A percentile compares a stretch with the other conserved stretches of the same genome.
Evolutionary conservation across 2,888 invertebrate species (phyloP).

Genomic region (Heliconius cydno): DNA sequence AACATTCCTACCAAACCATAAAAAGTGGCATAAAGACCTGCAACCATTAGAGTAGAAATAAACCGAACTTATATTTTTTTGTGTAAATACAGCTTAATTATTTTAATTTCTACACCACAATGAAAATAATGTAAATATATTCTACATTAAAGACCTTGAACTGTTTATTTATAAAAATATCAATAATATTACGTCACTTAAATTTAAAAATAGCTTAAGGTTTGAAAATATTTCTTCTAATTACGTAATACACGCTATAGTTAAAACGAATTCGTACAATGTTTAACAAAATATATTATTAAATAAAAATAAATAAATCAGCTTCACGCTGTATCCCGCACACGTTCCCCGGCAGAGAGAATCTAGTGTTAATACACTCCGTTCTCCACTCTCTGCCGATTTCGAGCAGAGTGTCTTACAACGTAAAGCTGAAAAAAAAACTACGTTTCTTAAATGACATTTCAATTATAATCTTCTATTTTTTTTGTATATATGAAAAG

Average conservation of each 20-base stretch:
- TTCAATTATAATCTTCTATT: too few relatives aligned
- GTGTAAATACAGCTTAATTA: not conserved
- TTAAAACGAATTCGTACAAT: not conserved
- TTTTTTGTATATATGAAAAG: not conserved
- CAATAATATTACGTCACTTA: not conserved
- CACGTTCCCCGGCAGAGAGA: too few relatives aligned
- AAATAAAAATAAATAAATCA: too few relatives aligned
- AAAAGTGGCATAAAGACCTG: not conserved
- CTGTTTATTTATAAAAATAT: not conserved
- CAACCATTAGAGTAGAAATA: not conserved
- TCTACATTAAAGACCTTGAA: not conserved
- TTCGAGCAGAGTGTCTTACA: too few relatives aligned
- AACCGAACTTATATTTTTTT: not conserved
- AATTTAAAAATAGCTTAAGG: not conserved
- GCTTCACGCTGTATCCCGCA: too few relatives aligned
- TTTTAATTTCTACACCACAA: not conserved
- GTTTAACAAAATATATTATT: not conserved
- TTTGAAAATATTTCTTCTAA: constrained; percentile 1
- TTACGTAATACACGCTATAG: not conserved
- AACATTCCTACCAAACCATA: not conserved
- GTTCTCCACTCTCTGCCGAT: too few relatives aligned
- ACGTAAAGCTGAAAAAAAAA: too few relatives aligned
- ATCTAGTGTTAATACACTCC: too few relatives aligned
- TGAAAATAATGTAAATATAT: not conserved
- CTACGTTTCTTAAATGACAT: too few relatives aligned